phyloP scores from a whole-genome alignment of 2,888 invertebrate species.

The Selenia dentaria region DNA sequence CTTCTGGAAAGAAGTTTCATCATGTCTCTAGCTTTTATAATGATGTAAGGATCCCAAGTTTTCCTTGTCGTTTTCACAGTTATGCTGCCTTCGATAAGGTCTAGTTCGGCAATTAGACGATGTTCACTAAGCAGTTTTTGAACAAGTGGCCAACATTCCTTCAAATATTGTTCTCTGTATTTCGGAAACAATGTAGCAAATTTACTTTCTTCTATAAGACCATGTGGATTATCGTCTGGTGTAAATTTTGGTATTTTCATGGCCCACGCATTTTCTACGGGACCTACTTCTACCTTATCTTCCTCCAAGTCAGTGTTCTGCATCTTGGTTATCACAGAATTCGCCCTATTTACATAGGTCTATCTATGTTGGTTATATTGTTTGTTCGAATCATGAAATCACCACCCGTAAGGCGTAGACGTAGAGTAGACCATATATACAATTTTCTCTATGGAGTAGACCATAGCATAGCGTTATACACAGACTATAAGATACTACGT shows the following conservation, averaged over 20 bases:
- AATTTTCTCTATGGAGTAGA: too few relatives aligned
- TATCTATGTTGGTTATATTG: too few relatives aligned
- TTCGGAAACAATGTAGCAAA: conserved; percentile 99
- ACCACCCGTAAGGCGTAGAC: too few relatives aligned
- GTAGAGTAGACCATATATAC: too few relatives aligned
- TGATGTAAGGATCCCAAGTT: conserved; percentile 99
- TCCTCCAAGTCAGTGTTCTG: conserved; percentile 47
- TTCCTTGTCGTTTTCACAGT: conserved; percentile 97
- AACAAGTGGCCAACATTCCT: conserved; percentile 97
- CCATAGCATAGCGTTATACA: too few relatives aligned
- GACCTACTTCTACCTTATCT: conserved; percentile 73
- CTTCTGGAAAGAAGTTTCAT: conserved; percentile 97
- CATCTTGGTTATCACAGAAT: conserved; percentile 46
- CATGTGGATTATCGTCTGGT: conserved; percentile 94
- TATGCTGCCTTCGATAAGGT: conserved; percentile 97
- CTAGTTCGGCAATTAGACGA: conserved; percentile 93
- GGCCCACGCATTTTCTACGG: conserved; percentile 94
- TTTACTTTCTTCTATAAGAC: conserved; percentile 95
- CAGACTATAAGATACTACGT: too few relatives aligned
- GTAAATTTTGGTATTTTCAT: conserved; percentile 95
- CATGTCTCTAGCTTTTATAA: conserved; percentile 98
- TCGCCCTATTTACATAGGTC: too few relatives aligned
- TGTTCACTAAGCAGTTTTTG: conserved; percentile 93
- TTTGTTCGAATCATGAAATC: too few relatives aligned
- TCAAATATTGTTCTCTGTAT: conserved; percentile 97